These are phyloP conservation scores for Myotis pilosus DNA, from an alignment of 2,797 vertebrate species.

Conservation along the genomic window DNA sequence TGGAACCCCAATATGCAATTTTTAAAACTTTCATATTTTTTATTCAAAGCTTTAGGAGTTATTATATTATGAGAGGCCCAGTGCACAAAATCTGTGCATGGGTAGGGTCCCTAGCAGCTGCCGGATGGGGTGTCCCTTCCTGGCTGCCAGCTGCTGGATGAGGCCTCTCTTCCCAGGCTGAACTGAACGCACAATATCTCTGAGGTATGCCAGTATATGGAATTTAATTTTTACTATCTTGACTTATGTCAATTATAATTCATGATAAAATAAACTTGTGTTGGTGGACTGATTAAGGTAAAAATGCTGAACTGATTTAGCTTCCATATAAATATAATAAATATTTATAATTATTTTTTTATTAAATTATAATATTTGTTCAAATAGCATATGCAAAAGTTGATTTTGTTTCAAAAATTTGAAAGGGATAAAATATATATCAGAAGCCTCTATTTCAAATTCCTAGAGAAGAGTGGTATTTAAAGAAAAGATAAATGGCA, in stretches of 20 bases:
- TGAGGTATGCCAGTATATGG: background rate
- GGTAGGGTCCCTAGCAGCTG: too few species aligned
- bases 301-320: background rate
- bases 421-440: background rate
- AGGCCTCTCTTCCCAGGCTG: too few species aligned
- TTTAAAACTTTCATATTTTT: background rate
- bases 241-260: background rate
- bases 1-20: conserved; percentile 47
- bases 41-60: background rate
- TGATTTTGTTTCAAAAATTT: background rate
- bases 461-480: background rate
- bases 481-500: background rate
- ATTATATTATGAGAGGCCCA: background rate
- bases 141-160: too few species aligned
- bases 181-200: background rate
- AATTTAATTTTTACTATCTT: background rate
- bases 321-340: background rate
- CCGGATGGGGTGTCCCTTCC: too few species aligned
- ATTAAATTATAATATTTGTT: background rate
- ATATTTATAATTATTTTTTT: background rate
- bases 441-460: background rate
- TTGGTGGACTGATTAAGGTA: background rate
- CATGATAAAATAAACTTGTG: background rate
- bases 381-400: background rate
- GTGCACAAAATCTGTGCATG: too few species aligned